These are phyloP conservation scores for Ictalurus punctatus DNA, from an alignment of 2,113 vertebrate species.

Conservation along the genomic window DNA sequence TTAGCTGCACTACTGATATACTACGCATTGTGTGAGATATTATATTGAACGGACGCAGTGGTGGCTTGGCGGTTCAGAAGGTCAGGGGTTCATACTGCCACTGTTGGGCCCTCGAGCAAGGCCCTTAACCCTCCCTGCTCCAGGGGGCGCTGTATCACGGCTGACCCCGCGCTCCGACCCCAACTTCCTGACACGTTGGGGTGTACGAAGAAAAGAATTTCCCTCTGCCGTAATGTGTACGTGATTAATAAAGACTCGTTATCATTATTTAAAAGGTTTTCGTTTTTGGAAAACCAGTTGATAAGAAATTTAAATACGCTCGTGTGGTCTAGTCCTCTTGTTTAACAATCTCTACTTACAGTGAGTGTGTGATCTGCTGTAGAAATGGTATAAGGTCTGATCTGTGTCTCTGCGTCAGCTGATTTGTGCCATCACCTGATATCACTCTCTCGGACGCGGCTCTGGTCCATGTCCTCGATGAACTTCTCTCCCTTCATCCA, in stretches of 20 bases:
- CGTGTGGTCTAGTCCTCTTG: too few relatives aligned
- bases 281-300: background rate
- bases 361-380: background rate
- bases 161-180: too few relatives aligned
- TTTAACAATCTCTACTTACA: background rate
- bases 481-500: slow-evolving; percentile 99
- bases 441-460: slow-evolving; percentile 91
- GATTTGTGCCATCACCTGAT: slow-evolving; percentile 83
- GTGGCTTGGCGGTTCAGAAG: too few relatives aligned
- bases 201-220: too few relatives aligned
- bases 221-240: too few relatives aligned
- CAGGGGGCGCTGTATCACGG: too few relatives aligned
- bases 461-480: slow-evolving; percentile 98
- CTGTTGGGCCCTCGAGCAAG: too few relatives aligned
- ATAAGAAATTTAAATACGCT: background rate
- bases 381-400: background rate
- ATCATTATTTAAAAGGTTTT: slow-evolving; percentile 19
- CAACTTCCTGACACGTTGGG: too few relatives aligned
- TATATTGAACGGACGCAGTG: background rate
- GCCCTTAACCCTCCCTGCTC: too few relatives aligned
- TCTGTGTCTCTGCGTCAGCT: background rate
- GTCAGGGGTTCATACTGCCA: too few relatives aligned
- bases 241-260: too few relatives aligned
- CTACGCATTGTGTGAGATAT: background rate
- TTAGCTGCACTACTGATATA: slow-evolving; percentile 19